Evolutionary conservation across 1,140 invertebrate genomes (phyloP).

Genomic region (Ridgeia piscesae): DNA sequence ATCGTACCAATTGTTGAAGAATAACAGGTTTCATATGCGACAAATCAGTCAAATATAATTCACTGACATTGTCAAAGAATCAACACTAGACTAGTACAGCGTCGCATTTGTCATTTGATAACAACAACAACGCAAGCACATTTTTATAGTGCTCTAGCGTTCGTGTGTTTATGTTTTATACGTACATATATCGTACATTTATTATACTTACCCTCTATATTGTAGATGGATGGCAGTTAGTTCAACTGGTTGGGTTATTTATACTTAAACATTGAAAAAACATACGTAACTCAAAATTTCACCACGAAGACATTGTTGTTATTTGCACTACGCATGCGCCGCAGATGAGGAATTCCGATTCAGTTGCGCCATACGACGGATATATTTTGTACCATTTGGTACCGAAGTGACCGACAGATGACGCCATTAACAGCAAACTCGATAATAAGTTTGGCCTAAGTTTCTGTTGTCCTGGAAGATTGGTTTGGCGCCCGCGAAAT

Average conservation of each 20-base stretch:
- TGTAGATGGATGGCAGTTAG: not conserved
- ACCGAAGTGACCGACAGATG: not conserved
- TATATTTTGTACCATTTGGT: not conserved
- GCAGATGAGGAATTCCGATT: not conserved
- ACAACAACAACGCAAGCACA: not conserved
- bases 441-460: not conserved
- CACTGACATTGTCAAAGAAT: too few relatives aligned
- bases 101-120: too few relatives aligned
- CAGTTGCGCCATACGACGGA: not conserved
- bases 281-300: not conserved
- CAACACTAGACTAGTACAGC: too few relatives aligned
- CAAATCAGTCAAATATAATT: too few relatives aligned
- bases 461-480: not conserved
- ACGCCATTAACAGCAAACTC: not conserved
- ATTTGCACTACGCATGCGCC: not conserved
- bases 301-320: constrained; percentile 5
- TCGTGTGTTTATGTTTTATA: not conserved
- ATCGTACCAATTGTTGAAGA: too few relatives aligned
- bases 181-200: not conserved
- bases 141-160: not conserved
- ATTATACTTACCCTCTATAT: not conserved
- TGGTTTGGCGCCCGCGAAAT: not conserved
- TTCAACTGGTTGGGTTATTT: not conserved
- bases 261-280: not conserved
- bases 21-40: too few relatives aligned